A percentile compares a stretch with the other conserved stretches of the same genome.
These are phyloP conservation scores for Mesorhabditis sp. DNA, from an alignment of 2,888 invertebrate species.

Conservation along the genomic window DNA sequence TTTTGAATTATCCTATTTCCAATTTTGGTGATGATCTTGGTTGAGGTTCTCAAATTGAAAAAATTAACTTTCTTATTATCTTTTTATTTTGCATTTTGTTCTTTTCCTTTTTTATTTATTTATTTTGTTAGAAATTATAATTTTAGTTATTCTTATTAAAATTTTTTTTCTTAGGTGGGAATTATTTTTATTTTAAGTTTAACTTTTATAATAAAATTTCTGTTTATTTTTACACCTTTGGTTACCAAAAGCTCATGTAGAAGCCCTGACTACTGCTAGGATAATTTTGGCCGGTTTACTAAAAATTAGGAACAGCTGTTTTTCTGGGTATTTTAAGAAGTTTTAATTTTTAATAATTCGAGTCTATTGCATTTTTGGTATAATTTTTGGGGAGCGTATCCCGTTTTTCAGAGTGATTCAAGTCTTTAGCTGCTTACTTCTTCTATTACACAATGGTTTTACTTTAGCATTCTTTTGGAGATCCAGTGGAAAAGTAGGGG, in stretches of 20 bases:
- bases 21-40: constrained; percentile 43
- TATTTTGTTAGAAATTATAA: no score
- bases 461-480: constrained; percentile 29
- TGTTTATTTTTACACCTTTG: constrained; percentile 66
- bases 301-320: no score
- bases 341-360: constrained; percentile 36
- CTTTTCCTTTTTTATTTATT: constrained; percentile 21
- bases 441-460: constrained; percentile 39
- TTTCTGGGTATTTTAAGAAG: no score
- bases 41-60: constrained; percentile 44
- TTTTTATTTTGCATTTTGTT: constrained; percentile 45
- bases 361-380: constrained; percentile 38
- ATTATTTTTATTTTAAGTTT: constrained; percentile 39
- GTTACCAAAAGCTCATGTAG: constrained; percentile 47
- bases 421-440: constrained; percentile 40
- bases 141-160: no score
- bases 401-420: constrained; percentile 43
- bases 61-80: constrained; percentile 44
- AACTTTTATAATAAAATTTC: constrained; percentile 37
- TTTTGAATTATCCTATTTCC: constrained; percentile 45
- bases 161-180: no score
- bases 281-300: constrained; percentile 43
- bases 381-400: constrained; percentile 38
- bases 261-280: constrained; percentile 46
- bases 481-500: constrained; percentile 28